Base-by-base conservation (phyloP, 2,113 vertebrate species). In the Psophia crepitans region DNA sequence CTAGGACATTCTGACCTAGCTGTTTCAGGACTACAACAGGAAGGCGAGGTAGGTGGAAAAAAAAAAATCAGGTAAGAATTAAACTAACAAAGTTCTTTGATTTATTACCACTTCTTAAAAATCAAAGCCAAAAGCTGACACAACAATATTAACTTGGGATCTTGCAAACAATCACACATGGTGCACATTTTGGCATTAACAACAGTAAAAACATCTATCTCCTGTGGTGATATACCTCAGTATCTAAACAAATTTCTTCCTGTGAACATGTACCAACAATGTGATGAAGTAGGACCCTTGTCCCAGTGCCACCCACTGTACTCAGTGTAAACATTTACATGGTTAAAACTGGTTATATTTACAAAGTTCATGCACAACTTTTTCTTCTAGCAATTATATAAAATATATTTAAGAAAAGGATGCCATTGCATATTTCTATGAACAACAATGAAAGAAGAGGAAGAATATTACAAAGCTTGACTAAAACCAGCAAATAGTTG, bases 401-500 rank as follows among this genome's bases (percentile, higher is more conserved):
- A 97, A 97, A 96, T 69, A 90, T 22, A 89, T 87, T 97, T 92
- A 95, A 84, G 80, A 93, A 96, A 94, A 86, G 57, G 51, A 53
- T 70, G 41, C 95, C 35, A 92, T 83, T 12, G 44, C 37, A 57
- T 57, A 93, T 90, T 89, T 95, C 81, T 96, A 96, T 76, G 84
- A 97, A 94, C 11, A 68, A 83, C 58, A 93, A 33, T 49, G 33
- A 96, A 95, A 94, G 70, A 94, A 44, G 39, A 81, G 68, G 53
- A 97, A 68, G 48, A 73, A 94, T 82, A 96, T 86, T 85, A 95
- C 97, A 97, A 97, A 96, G 48, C 74, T 95, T 95, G 87, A 90
- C 66, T 96, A 96, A 97, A 96, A 58, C 9, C 79, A 96, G 83
- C 65, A 96, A 92, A 81, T 89, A 95, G 39, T 71, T 95, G 63